phyloP scores from a whole-genome alignment of 1,140 invertebrate species.

The Steinernema feltiae region DNA sequence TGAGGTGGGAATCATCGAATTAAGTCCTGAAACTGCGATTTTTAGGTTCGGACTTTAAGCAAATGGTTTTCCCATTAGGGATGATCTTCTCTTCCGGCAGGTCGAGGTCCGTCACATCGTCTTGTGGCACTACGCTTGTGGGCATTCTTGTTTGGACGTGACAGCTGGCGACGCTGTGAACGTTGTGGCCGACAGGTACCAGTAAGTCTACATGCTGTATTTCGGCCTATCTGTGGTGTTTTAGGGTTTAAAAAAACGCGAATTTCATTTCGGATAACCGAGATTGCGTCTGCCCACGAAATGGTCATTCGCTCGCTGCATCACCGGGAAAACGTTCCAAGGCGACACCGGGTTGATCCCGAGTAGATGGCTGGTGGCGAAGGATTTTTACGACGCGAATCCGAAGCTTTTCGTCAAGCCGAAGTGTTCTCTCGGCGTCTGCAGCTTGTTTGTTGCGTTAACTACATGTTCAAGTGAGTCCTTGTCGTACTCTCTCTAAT shows the following conservation, averaged over 20 bases:
- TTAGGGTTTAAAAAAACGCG: neutral
- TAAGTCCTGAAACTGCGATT: neutral
- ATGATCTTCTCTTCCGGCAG: slow-evolving; percentile 16
- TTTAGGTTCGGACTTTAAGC: neutral
- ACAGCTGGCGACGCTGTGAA: slow-evolving; percentile 17
- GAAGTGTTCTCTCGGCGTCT: neutral
- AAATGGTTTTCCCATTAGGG: neutral
- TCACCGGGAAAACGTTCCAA: neutral
- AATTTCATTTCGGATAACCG: neutral
- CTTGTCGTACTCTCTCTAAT: too few relatives aligned
- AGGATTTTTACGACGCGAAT: slow-evolving; percentile 3
- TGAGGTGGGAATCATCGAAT: neutral
- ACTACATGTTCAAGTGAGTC: neutral
- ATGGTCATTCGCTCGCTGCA: neutral
- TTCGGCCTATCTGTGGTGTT: neutral
- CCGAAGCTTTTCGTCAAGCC: neutral
- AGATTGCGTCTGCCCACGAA: neutral
- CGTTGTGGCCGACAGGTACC: slow-evolving; percentile 22
- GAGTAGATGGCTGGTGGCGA: neutral
- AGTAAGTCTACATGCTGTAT: slow-evolving; percentile 1
- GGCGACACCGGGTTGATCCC: neutral
- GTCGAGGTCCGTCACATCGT: slow-evolving; percentile 18
- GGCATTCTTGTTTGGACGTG: slow-evolving; percentile 17
- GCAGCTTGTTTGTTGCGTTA: neutral
- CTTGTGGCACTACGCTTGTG: slow-evolving; percentile 20